Evolutionary conservation across 2,888 invertebrate genomes (phyloP).

Genomic region (Hedya salicella): DNA sequence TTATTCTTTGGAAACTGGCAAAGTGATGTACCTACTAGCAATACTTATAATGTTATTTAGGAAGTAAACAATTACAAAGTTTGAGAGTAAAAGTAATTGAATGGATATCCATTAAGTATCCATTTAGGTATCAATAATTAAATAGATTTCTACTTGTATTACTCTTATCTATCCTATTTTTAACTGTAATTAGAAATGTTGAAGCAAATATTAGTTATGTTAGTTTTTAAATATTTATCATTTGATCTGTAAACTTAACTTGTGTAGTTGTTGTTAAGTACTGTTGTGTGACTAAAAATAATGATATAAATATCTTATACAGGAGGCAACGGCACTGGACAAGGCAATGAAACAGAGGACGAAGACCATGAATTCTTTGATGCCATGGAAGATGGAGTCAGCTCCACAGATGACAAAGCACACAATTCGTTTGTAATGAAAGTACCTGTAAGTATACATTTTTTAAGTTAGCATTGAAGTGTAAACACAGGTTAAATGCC

Average conservation of each 20-base stretch:
- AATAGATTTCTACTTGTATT: neutral
- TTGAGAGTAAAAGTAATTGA: neutral
- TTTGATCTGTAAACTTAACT: too few relatives aligned
- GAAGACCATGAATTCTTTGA: conserved; percentile 92
- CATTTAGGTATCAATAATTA: neutral
- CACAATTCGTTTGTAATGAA: conserved; percentile 87
- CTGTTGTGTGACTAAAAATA: neutral
- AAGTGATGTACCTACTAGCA: conserved; percentile 66
- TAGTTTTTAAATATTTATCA: neutral
- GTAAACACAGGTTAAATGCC: neutral
- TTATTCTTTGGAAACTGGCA: conserved; percentile 54
- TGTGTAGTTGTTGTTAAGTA: neutral
- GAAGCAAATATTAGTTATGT: neutral
- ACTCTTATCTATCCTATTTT: neutral
- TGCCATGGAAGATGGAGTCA: conserved; percentile 84
- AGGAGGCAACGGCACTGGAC: conserved; percentile 80
- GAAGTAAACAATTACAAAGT: conserved; percentile 1
- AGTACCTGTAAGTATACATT: conserved; percentile 81
- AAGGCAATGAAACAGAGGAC: conserved; percentile 86
- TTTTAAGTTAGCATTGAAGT: conserved; percentile 4
- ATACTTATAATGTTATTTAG: conserved; percentile 33
- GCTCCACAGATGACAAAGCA: conserved; percentile 71
- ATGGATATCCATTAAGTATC: neutral
- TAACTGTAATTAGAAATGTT: neutral
- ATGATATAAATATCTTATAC: conserved; percentile 39